Base-by-base conservation (phyloP, 2,888 invertebrate genomes). In the Nomada fabriciana region DNA sequence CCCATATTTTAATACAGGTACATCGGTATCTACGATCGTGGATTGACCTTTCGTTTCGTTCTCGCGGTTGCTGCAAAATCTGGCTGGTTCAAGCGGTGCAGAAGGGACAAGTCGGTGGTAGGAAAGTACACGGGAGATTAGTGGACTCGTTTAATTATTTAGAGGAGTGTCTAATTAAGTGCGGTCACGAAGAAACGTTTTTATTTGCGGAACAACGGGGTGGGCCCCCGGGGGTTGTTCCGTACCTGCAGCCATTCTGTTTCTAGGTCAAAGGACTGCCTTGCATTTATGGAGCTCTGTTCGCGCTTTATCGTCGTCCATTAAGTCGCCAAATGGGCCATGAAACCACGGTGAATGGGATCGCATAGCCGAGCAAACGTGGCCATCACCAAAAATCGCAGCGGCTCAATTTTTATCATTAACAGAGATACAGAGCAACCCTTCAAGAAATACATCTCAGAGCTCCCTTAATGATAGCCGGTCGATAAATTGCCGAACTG, bases 201-300 rank as follows among this genome's bases (percentile, higher is more conserved):
- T 63, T 52, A 42, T 72, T 63, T 53, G 63, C n/a, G 53, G 63
- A 53, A 42, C 18, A 47, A 36, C 47, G 13, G 53, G 53, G n/a
- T 53, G 43, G 43, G 59, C 59, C n/a, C 53, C 42, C n/a, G 13
- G 53, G 61, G 71, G 61, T 25, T 57, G 42, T 23, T 7, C 63
- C 43, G 42, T 72, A 72, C 72, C 43, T 43, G 53, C 72, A 55
- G 29, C 64, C 55, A 36, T 20, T 25, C 18, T 25, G 43, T 64
- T 73, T 73, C 65, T 65, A 57, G 73, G 73, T 73, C 65, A 65
- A 65, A 73, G 73, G 55, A 73, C 55, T 73, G 18, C 15, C 63
- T 36, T 55, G 72, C 63, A 72, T 53, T 63, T 42, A 42, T 42
- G 71, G 42, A 72, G 63, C 61, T 61, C 42, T 53, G 20, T 70